Evolutionary conservation across 2,113 vertebrate genomes (phyloP).

Genomic region (Papio anubis): DNA sequence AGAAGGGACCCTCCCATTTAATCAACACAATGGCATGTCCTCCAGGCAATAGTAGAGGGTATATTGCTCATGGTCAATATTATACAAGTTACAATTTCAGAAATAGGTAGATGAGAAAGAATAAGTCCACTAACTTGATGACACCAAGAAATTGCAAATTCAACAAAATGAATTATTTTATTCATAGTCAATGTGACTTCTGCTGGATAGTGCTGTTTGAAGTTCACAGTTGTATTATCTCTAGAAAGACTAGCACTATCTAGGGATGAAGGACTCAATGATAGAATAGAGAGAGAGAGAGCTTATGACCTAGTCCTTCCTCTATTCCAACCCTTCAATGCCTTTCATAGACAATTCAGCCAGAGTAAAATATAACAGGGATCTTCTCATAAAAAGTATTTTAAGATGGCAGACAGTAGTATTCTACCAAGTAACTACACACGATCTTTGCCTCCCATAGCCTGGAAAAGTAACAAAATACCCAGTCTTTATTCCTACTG

Average conservation of each 20-base stretch:
- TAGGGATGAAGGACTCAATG: not conserved
- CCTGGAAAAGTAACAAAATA: not conserved
- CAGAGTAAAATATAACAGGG: not conserved
- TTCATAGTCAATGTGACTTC: not conserved
- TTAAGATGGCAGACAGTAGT: not conserved
- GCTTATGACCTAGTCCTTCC: not conserved
- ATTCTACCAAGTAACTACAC: not conserved
- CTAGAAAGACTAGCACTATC: not conserved
- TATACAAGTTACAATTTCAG: not conserved
- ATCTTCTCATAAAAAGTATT: not conserved
- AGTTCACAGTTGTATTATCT: not conserved
- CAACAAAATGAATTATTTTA: not conserved
- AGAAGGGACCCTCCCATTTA: not conserved
- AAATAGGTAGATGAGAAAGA: not conserved
- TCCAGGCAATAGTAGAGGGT: not conserved
- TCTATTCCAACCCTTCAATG: not conserved
- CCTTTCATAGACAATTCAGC: not conserved
- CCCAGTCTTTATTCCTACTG: not conserved
- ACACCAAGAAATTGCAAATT: not conserved
- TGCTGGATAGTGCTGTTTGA: not conserved
- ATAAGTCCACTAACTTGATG: not conserved
- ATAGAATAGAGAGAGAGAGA: not conserved
- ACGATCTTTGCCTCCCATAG: not conserved
- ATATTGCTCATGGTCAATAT: not conserved
- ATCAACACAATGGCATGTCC: not conserved